Conservation (phyloP, 1,140 invertebrate species). For the Diabrotica virgifera region DNA sequence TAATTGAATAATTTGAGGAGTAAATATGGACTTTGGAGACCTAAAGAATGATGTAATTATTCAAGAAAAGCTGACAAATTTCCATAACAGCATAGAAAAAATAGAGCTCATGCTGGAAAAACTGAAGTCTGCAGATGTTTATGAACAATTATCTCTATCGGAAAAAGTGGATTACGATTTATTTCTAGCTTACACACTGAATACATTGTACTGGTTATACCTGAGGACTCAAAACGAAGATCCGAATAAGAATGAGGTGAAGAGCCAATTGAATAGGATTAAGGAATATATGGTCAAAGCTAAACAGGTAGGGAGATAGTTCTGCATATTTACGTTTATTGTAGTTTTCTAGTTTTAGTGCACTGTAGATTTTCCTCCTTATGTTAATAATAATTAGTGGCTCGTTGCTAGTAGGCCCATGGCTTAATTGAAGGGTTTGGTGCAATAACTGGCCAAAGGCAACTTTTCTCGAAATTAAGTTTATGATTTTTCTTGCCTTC, state of each 20-base stretch:
- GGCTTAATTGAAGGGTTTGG: no score
- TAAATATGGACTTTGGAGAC: constrained; percentile 47
- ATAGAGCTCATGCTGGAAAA: constrained; percentile 51
- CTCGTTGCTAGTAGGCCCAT: no score
- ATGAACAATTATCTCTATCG: constrained; percentile 51
- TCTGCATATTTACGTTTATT: not conserved
- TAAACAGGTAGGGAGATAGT: constrained; percentile 49
- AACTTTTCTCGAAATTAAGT: no score
- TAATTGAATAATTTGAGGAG: no score
- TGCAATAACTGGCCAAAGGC: no score
- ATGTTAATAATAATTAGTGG: no score
- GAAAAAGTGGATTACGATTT: constrained; percentile 61
- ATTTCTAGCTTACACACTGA: constrained; percentile 56
- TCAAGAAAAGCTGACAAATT: constrained; percentile 50
- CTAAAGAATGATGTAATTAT: constrained; percentile 48
- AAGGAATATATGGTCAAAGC: constrained; percentile 57
- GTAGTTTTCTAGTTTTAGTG: not conserved
- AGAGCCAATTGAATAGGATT: constrained; percentile 56
- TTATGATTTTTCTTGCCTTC: no score
- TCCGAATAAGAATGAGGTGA: constrained; percentile 54
- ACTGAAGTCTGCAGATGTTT: constrained; percentile 48
- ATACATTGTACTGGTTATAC: constrained; percentile 60
- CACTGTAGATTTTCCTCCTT: not conserved
- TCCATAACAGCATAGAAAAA: constrained; percentile 54
- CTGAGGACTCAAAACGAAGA: constrained; percentile 56